Evolutionary conservation across 2,113 vertebrate genomes (phyloP).

Genomic region (Sceloporus undulatus): DNA sequence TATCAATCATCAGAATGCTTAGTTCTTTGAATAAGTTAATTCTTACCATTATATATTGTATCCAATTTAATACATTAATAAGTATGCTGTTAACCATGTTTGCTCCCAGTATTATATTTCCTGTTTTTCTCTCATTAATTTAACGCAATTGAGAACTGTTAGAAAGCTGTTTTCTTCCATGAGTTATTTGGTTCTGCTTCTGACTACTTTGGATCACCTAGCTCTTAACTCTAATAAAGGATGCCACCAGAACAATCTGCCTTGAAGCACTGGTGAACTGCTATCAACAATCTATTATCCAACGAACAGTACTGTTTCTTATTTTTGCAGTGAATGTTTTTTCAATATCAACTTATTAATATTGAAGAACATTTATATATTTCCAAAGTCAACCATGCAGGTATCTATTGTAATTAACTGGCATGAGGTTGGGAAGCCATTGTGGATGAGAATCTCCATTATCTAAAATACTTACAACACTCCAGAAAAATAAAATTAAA

Average conservation of each 20-base stretch:
- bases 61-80: background rate
- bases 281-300: background rate
- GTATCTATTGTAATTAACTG: background rate
- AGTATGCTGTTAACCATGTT: too few relatives aligned
- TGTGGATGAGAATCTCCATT: too few relatives aligned
- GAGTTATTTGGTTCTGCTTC: background rate
- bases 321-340: background rate
- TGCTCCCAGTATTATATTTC: background rate
- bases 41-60: background rate
- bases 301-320: background rate
- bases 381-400: background rate
- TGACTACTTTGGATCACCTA: background rate
- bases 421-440: too few relatives aligned
- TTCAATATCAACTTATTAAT: background rate
- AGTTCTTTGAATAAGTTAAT: background rate
- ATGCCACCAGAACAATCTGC: background rate
- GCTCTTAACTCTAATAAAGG: background rate
- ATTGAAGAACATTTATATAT: background rate
- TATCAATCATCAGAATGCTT: background rate
- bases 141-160: background rate
- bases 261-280: background rate
- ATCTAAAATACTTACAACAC: too few relatives aligned
- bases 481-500: too few relatives aligned
- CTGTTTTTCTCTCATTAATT: background rate
- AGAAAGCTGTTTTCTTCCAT: background rate